Evolutionary conservation across 2,113 vertebrate species (phyloP).

Genomic region (Arenaria interpres): DNA sequence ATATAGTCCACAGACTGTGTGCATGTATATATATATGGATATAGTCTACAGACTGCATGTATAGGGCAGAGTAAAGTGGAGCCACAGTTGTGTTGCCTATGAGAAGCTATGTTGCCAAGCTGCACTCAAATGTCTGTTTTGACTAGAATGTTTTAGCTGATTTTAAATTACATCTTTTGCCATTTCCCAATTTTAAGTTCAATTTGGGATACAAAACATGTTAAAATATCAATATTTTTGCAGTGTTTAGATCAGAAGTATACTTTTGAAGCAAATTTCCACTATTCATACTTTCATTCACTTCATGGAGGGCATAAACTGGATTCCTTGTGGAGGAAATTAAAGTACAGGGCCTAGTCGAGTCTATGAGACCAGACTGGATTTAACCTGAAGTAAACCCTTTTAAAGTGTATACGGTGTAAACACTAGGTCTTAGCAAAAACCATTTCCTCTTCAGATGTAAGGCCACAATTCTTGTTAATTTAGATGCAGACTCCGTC

Average conservation of each 20-base stretch:
- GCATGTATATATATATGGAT: not conserved
- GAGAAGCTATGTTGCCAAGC: not conserved
- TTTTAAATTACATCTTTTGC: not conserved
- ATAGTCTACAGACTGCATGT: not conserved
- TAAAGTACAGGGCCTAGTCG: not conserved
- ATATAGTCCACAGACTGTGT: not conserved
- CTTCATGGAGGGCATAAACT: not conserved
- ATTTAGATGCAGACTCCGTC: not conserved
- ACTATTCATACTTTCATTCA: not conserved
- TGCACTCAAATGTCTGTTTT: not conserved
- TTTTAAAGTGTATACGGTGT: not conserved
- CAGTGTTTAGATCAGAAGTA: not conserved
- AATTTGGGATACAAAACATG: not conserved
- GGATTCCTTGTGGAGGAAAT: not conserved
- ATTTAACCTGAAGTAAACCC: not conserved
- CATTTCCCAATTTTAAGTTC: not conserved
- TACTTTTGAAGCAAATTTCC: not conserved
- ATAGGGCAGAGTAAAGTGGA: not conserved
- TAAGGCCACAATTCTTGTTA: not conserved
- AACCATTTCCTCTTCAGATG: not conserved
- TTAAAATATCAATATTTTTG: not conserved
- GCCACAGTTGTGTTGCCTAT: not conserved
- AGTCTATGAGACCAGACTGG: not conserved
- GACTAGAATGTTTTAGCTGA: not conserved
- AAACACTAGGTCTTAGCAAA: not conserved